phyloP scores from a whole-genome alignment of 2,888 invertebrate genomes.

The Eledona agricola region DNA sequence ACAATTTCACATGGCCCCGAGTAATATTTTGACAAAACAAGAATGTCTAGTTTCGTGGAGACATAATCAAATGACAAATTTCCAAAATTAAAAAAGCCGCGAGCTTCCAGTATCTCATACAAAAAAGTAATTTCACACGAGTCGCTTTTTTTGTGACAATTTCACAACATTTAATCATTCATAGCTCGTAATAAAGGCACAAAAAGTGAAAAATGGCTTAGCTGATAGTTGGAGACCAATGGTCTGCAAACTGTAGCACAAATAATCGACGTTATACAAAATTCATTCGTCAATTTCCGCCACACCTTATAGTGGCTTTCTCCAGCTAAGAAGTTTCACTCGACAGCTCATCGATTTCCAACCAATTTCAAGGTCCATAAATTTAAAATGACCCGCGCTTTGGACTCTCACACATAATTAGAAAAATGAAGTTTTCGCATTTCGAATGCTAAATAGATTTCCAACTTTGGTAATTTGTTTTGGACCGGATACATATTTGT shows the following conservation, averaged over 20 bases:
- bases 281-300: constrained; percentile 26
- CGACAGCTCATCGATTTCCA: constrained; percentile 23
- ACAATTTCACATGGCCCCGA: constrained; percentile 24
- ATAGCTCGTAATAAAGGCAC: too few species aligned
- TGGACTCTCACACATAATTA: constrained; percentile 18
- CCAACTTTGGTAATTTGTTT: not conserved
- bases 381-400: constrained; percentile 21
- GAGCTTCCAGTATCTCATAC: too few species aligned
- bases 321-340: constrained; percentile 17
- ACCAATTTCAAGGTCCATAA: constrained; percentile 28
- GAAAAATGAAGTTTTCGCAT: constrained; percentile 7
- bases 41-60: constrained; percentile 20
- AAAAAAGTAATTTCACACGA: too few species aligned
- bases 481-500: not conserved
- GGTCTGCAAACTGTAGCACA: constrained; percentile 11
- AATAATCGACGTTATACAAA: constrained; percentile 17
- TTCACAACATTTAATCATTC: too few species aligned
- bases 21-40: constrained; percentile 29
- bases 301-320: constrained; percentile 21
- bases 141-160: too few species aligned
- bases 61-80: constrained; percentile 24
- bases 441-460: constrained; percentile 15
- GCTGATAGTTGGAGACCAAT: constrained; percentile 15
- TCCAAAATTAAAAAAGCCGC: constrained; percentile 21
- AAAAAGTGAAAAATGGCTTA: too few species aligned